phyloP scores from a whole-genome alignment of 2,113 vertebrate species.

The Tetrax tetrax region DNA sequence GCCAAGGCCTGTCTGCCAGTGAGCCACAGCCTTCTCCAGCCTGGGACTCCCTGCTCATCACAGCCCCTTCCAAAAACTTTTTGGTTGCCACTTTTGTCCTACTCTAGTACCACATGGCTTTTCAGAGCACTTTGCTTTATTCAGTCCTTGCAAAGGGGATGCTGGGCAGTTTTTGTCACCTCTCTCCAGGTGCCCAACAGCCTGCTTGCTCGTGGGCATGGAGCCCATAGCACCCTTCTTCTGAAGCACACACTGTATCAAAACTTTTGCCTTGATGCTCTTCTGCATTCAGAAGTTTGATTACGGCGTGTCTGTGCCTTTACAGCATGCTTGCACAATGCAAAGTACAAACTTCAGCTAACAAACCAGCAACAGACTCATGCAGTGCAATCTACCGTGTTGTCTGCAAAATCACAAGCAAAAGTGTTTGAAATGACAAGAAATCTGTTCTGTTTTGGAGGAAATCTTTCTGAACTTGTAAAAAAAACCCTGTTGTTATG shows the following conservation, averaged over 20 bases:
- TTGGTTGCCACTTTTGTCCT: neutral
- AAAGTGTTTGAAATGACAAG: neutral
- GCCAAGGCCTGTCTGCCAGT: fast-evolving
- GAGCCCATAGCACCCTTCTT: neutral
- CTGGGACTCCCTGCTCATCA: neutral
- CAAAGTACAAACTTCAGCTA: neutral
- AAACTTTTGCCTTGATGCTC: neutral
- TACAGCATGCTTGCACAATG: neutral
- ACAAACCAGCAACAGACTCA: neutral
- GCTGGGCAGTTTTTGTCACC: neutral
- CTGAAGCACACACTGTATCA: neutral
- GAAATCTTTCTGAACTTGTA: neutral
- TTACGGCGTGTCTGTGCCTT: neutral
- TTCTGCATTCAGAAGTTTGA: neutral
- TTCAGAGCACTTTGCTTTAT: neutral
- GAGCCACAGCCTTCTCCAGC: neutral
- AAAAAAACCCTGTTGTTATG: neutral
- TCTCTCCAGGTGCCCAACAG: fast-evolving
- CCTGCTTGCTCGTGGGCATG: fast-evolving
- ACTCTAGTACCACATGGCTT: neutral
- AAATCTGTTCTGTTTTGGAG: neutral
- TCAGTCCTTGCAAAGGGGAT: neutral
- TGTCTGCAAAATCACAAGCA: neutral
- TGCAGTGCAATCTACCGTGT: too few relatives aligned
- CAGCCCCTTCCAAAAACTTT: neutral